These are phyloP conservation scores for Clostera curtula DNA, from an alignment of 2,888 invertebrate genomes.

Conservation along the genomic window DNA sequence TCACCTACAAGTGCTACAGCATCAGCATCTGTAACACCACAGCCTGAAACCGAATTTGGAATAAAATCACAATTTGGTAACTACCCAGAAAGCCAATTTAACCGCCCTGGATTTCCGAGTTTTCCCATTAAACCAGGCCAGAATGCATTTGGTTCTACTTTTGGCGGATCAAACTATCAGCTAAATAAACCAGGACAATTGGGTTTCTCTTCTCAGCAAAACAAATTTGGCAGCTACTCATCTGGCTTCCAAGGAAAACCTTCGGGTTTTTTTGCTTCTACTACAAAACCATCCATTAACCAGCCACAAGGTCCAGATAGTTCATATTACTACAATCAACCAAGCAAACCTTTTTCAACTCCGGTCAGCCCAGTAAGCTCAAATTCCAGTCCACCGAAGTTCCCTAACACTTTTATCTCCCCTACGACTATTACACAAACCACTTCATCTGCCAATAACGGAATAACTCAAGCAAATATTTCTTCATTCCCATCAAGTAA, in stretches of 20 bases:
- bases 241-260: slow-evolving; percentile 1
- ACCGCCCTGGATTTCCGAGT: background rate
- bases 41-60: slow-evolving; percentile 4
- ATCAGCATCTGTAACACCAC: slow-evolving; percentile 5
- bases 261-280: slow-evolving; percentile 2
- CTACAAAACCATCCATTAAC: slow-evolving; percentile 23
- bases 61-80: background rate
- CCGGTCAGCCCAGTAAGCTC: slow-evolving; percentile 18
- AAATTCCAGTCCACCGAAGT: too few relatives aligned
- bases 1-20: slow-evolving; percentile 7
- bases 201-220: too few relatives aligned
- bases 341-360: slow-evolving; percentile 36
- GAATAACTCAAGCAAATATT: slow-evolving; percentile 42
- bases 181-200: too few relatives aligned
- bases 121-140: too few relatives aligned
- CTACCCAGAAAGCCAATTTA: background rate
- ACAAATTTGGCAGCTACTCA: background rate
- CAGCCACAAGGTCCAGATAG: slow-evolving; percentile 32
- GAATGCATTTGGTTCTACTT: too few relatives aligned
- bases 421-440: slow-evolving; percentile 13
- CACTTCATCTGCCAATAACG: slow-evolving; percentile 24
- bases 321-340: slow-evolving; percentile 48
- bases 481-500: slow-evolving; percentile 37
- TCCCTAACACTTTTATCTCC: slow-evolving; percentile 19
- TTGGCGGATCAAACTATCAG: slow-evolving; percentile 1